Conservation (phyloP, 37 sponge, comb jelly and placozoan species). For the Spongilla lacustris region DNA sequence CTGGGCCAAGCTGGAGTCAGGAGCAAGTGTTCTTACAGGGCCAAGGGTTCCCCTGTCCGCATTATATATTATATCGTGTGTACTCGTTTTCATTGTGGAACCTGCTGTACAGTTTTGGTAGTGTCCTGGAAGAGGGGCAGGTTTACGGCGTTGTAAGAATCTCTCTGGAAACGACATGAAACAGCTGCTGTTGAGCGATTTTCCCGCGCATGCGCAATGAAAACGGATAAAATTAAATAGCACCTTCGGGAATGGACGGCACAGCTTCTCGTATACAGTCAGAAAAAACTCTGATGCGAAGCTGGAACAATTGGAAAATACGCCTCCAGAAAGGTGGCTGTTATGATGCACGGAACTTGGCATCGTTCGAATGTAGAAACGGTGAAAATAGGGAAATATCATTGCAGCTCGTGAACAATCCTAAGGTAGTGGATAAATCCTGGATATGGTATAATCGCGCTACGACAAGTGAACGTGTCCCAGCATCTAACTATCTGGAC, state of each 20-base stretch:
- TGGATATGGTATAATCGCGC: too few species aligned
- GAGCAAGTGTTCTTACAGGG: not conserved
- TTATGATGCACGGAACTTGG: too few species aligned
- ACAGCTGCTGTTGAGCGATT: not conserved
- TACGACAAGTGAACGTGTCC: too few species aligned
- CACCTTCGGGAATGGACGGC: too few species aligned
- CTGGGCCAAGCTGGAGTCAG: not conserved
- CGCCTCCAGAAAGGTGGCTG: too few species aligned
- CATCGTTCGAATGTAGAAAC: too few species aligned
- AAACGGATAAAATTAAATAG: not conserved
- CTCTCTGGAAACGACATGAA: conserved; percentile 29
- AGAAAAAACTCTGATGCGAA: too few species aligned
- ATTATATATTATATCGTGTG: not conserved
- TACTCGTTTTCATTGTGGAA: not conserved
- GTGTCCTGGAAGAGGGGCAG: conserved; percentile 11
- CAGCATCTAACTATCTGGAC: not conserved
- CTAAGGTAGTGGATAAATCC: too few species aligned
- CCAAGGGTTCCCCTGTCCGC: not conserved
- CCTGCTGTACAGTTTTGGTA: not conserved
- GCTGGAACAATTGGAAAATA: too few species aligned
- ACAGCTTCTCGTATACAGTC: too few species aligned
- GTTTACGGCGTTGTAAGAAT: conserved; percentile 2
- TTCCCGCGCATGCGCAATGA: not conserved
- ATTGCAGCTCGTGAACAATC: too few species aligned
- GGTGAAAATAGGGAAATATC: too few species aligned